Evolutionary conservation across 2,113 vertebrate species (phyloP), one percentile per base, ranked within the genome.

Genomic region (Monarcha castaneiventris): DNA sequence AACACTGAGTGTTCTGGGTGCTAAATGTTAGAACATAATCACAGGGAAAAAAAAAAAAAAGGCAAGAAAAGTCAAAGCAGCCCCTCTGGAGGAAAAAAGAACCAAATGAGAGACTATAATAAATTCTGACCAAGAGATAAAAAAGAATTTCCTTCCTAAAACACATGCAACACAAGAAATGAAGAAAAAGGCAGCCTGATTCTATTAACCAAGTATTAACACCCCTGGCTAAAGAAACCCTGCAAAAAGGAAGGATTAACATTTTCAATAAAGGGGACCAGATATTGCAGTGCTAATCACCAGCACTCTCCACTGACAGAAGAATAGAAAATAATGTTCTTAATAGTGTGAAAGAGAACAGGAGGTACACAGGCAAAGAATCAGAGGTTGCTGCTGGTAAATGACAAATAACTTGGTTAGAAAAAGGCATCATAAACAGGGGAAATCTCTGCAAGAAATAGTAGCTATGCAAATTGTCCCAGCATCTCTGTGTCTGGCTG

Each of bases 211-310:
- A 55, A 68, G 73, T 94, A 93, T 96, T 97, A 97, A 96, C 96
- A 95, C 94, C 96, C 91, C 66, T 87, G 87, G 92, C 89, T 91
- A 96, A 96, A 95, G 90, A 91, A 93, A 96, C 71, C 82, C 81
- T 89, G 80, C 68, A 89, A 95, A 96, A 97, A 97, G 84, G 87
- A 96, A 96, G 93, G 55, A 95, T 96, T 97, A 96, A 93, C 87
- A 93, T 94, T 81, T 88, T 93, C 91, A 84, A 96, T 95, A 94
- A 94, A 97, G 72, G 61, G 68, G 35, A 92, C 77, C 83, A 94
- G 93, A 74, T 96, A 67, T 78, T 79, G 67, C 78, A 48, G 91
- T 89, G 85, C 83, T 97, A 96, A 96, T 88, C 94, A 94, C 71
- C 63, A 87, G 48, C 35, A 80, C 39, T 69, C 84, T 83, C 41